Evolutionary conservation across 2,797 vertebrate species (phyloP), one percentile per base, ranked within the genome.

Genomic region (Buphagus erythrorhynchus): DNA sequence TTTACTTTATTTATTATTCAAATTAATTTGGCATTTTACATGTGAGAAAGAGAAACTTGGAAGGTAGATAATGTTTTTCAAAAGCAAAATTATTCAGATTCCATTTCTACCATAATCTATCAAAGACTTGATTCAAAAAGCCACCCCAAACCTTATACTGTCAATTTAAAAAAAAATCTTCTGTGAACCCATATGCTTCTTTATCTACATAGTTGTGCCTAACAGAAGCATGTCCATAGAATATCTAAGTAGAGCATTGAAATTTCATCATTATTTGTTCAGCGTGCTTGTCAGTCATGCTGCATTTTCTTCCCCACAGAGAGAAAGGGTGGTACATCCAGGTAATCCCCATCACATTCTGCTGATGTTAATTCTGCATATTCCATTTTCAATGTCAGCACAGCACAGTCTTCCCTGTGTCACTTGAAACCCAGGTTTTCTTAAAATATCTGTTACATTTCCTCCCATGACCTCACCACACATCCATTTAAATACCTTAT

Each of bases 61-160:
- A 84, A 13, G 19, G 5, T 36, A 88, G 24, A 5, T 81, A 59
- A 4, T 49, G 4, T 24, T 75, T 86, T 81, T 66, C 59, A 35
- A 36, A 76, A 58, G 8, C 9, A 78, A 94, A 72, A 85, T 26
- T 36, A 33, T 72, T 82, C 45, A 57, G 26, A 80, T 86, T 65
- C 2, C 31, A 33, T 72, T 86, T 90, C 15, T 6, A 48, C 29
- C 15, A 45, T 73, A 55, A 84, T 55, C 9, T 38, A 28, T 54
- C 28, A 52, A 72, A 72, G 36, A 59, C 9, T 25, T 38, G 4
- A 42, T 29, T 65, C 1, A 73, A 52, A 65, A 11, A 36, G 14
- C 0, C 14, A 33, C 2, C 6, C 1, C 48, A 12, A 31, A 24
- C 2, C 4, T 3, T 6, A 52, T 31, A 25, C 3, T 5, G 0